phyloP scores from a whole-genome alignment of 1,140 invertebrate species.

The Lepidurus couesii region DNA sequence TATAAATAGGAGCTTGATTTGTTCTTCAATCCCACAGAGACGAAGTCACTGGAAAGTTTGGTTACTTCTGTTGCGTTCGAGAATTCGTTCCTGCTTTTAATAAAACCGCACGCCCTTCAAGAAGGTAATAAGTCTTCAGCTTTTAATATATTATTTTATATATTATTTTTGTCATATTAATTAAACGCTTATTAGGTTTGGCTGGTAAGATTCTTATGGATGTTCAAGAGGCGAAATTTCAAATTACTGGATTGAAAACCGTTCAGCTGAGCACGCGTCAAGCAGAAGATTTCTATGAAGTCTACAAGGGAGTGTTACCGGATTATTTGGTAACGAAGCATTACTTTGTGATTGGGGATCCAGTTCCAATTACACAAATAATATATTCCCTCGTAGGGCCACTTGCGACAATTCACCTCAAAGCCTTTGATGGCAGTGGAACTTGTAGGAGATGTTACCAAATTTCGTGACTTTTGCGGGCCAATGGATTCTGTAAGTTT shows the following conservation, averaged over 20 bases:
- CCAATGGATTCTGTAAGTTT: constrained; percentile 75
- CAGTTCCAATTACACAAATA: constrained; percentile 24
- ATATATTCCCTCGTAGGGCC: constrained; percentile 52
- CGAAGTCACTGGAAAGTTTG: constrained; percentile 46
- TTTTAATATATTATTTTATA: not conserved
- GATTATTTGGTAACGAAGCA: constrained; percentile 63
- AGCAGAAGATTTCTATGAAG: constrained; percentile 85
- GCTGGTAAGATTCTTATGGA: constrained; percentile 64
- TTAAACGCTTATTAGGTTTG: constrained; percentile 41
- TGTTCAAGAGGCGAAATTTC: constrained; percentile 67
- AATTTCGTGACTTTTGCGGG: constrained; percentile 79
- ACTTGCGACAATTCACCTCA: constrained; percentile 72
- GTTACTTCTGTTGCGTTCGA: constrained; percentile 54
- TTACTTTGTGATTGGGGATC: constrained; percentile 23
- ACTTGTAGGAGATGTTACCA: constrained; percentile 59
- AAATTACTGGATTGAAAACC: constrained; percentile 72
- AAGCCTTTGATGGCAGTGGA: constrained; percentile 82
- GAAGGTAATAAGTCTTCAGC: constrained; percentile 49
- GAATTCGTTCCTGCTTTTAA: constrained; percentile 69
- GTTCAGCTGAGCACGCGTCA: constrained; percentile 69
- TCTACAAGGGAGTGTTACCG: constrained; percentile 82
- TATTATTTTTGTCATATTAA: constrained; percentile 8
- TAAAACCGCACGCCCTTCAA: constrained; percentile 84
- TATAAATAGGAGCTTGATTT: constrained; percentile 51
- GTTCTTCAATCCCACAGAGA: constrained; percentile 57